These are phyloP conservation scores for Gila orcuttii DNA, from an alignment of 2,113 vertebrate species.

Conservation along the genomic window DNA sequence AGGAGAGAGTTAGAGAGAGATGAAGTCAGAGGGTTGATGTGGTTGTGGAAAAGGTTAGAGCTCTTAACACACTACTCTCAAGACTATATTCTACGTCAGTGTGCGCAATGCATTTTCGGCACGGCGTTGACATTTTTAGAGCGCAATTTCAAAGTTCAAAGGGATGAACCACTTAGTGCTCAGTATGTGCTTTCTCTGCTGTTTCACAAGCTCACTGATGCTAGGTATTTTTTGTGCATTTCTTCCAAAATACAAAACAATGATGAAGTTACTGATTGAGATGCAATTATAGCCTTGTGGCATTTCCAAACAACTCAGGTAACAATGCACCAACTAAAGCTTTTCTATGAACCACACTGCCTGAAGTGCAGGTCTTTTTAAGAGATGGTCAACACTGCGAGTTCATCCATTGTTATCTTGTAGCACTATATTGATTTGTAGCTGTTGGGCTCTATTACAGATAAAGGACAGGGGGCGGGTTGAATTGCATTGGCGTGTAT, in stretches of 20 bases:
- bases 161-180: not conserved
- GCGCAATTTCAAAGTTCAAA: conserved; percentile 36
- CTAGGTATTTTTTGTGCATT: not conserved
- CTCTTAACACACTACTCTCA: conserved; percentile 19
- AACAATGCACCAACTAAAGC: not conserved
- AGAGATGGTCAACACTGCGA: conserved; percentile 37
- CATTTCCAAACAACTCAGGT: not conserved
- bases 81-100: not conserved
- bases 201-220: not conserved
- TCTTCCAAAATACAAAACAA: not conserved
- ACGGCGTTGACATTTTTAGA: conserved; percentile 18
- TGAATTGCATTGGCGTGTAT: conserved; percentile 47
- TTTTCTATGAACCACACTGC: not conserved
- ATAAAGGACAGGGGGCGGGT: conserved; percentile 51
- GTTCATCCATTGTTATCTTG: conserved; percentile 59
- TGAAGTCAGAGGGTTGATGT: not conserved
- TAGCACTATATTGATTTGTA: conserved; percentile 49
- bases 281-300: not conserved
- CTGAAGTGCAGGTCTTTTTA: conserved; percentile 40
- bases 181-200: not conserved
- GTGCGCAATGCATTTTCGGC: not conserved
- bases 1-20: not conserved
- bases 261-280: not conserved
- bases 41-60: conserved; percentile 35
- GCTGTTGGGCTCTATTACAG: conserved; percentile 46